phyloP scores from a whole-genome alignment of 2,888 invertebrate species.

The Tupiocoris notatus region DNA sequence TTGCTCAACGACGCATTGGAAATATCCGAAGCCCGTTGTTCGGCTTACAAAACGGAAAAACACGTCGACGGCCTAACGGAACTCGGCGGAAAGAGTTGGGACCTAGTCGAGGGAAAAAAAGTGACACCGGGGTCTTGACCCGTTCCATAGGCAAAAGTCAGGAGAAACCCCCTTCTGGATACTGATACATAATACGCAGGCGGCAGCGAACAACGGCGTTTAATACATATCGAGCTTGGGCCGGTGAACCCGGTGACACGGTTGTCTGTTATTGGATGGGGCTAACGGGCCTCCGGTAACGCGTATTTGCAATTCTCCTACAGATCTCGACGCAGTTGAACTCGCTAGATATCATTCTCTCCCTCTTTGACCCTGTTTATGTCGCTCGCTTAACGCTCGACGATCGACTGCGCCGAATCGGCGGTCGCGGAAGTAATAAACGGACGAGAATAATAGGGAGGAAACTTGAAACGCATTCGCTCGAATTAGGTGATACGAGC shows the following conservation, averaged over 20 bases:
- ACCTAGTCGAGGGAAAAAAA: not conserved
- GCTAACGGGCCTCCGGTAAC: not conserved
- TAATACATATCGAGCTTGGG: not conserved
- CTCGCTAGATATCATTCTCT: constrained; percentile 29
- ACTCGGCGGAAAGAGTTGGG: not conserved
- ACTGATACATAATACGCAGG: not conserved
- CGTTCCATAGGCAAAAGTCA: not conserved
- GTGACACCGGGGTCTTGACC: not conserved
- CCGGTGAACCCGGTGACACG: not conserved
- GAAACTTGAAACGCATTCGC: too few relatives aligned
- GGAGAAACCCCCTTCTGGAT: not conserved
- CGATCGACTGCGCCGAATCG: not conserved
- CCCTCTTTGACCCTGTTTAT: constrained; percentile 38
- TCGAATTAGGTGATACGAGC: too few relatives aligned
- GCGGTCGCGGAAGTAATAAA: not conserved
- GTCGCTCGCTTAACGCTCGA: not conserved
- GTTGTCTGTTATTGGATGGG: not conserved
- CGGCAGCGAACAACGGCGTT: not conserved
- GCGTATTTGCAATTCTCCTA: constrained; percentile 23
- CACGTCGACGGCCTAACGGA: not conserved
- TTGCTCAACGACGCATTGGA: too few relatives aligned
- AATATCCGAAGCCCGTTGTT: not conserved
- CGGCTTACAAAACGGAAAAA: not conserved
- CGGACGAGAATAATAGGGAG: too few relatives aligned
- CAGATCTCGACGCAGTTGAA: not conserved